Conservation (phyloP, 2,113 vertebrate species). For the Callipepla squamata region DNA sequence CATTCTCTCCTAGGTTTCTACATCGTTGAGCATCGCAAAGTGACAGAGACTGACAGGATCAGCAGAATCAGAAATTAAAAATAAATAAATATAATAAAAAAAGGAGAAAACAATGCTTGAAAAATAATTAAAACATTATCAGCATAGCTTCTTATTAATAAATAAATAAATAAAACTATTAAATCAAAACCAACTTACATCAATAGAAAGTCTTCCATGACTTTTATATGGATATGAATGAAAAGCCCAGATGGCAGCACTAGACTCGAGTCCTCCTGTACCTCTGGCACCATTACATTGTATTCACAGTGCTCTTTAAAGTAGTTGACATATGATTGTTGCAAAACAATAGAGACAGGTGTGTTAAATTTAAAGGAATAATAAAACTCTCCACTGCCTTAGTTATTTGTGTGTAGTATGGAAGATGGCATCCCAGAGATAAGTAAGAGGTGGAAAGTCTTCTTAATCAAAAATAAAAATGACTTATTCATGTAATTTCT, state of each 20-base stretch:
- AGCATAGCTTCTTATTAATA: neutral
- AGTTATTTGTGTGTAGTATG: neutral
- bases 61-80: neutral
- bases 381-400: neutral
- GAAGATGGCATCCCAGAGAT: neutral
- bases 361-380: neutral
- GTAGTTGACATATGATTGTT: neutral
- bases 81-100: neutral
- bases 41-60: neutral
- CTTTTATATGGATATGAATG: neutral
- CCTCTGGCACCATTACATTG: neutral
- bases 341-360: neutral
- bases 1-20: neutral
- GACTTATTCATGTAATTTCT: neutral
- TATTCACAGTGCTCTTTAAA: neutral
- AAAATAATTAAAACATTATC: neutral
- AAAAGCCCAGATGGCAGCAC: neutral
- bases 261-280: neutral
- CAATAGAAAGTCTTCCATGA: neutral
- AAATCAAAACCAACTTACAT: neutral
- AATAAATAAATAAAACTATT: neutral
- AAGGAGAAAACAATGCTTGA: neutral
- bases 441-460: neutral
- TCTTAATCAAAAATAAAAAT: neutral
- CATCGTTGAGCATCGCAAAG: neutral